Evolutionary conservation across 2,797 vertebrate genomes (phyloP), one percentile per base, ranked within the genome.

Genomic region (Choloepus didactylus): DNA sequence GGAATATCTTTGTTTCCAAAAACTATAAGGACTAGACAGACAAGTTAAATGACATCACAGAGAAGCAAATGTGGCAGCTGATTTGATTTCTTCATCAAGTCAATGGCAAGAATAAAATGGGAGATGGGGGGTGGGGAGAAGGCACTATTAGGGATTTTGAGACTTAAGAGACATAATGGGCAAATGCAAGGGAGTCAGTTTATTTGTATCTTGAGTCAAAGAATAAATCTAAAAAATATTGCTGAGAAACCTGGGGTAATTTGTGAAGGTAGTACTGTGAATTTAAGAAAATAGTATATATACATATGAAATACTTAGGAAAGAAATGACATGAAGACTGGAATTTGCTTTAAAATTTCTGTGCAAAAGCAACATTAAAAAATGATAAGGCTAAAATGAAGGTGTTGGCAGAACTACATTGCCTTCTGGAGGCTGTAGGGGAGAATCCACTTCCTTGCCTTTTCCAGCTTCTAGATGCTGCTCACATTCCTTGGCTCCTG

Each of bases 201-300:
- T 8, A 29, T 77, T 92, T 86, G 49, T 14, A 62, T 86, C 31
- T 85, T 85, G 9, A 89, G 69, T 85, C 35, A 75, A 81, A 94
- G 29, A 89, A 29, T 41, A 91, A 59, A 14, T 56, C 77, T 83
- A 75, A 76, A 89, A 85, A 23, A 64, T 15, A 54, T 29, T 89
- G 59, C 38, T 80, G 59, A 80, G 44, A 60, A 35, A 82, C 77
- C 19, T 64, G 44, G 92, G 21, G 16, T 51, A 35, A 67, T 51
- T 29, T 62, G 5, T 75, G 49, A 60, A 76, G 81, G 51, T n/a
- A 60, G n/a, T 81, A 86, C 60, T 70, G 15, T 46, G 23, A 21
- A 59, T 81, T 21, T 87, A 80, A 90, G 56, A 89, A 64, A 9
- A 62, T 81, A 51, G 46, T 54, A 85, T 3, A 44, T 60, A 81